Evolutionary conservation across 2,797 vertebrate genomes (phyloP).

Genomic region (Sebastes kiyomatsui): DNA sequence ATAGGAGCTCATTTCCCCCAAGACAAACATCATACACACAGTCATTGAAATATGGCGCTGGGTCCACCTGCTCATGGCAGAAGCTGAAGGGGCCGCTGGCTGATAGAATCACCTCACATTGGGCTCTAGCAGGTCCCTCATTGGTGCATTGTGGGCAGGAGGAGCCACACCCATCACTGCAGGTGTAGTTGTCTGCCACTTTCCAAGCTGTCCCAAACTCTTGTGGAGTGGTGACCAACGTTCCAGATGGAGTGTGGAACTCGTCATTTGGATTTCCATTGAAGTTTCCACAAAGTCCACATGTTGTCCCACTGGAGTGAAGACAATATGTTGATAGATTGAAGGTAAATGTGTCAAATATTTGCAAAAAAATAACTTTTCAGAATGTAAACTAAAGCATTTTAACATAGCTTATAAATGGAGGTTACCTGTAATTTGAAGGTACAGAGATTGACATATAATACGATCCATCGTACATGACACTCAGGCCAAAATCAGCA

Average conservation of each 20-base stretch:
- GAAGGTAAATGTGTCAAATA: neutral
- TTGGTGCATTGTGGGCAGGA: conserved; percentile 60
- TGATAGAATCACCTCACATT: conserved; percentile 78
- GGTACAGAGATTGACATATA: conserved; percentile 78
- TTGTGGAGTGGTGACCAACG: neutral
- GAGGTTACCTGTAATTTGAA: conserved; percentile 61
- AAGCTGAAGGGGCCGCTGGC: conserved; percentile 72
- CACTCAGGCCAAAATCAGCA: conserved; percentile 63
- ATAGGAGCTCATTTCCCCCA: conserved; percentile 54
- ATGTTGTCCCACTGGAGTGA: conserved; percentile 51
- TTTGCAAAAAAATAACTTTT: neutral
- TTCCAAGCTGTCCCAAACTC: conserved; percentile 82
- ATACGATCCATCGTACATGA: conserved; percentile 77
- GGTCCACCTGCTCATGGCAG: conserved; percentile 78
- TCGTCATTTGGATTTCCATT: conserved; percentile 81
- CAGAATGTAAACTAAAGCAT: neutral
- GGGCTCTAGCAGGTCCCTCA: neutral
- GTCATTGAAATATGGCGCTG: conserved; percentile 67
- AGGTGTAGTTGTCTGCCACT: conserved; percentile 42
- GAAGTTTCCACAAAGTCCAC: conserved; percentile 87
- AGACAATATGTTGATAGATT: neutral
- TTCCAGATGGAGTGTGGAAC: conserved; percentile 65
- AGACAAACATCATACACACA: conserved; percentile 86
- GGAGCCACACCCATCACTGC: conserved; percentile 63
- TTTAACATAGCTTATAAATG: neutral